Percentiles rank a stretch among this genome's conserved stretches.
These are phyloP conservation scores for Lacanobia wlatinum DNA, from an alignment of 2,888 invertebrate genomes.

Conservation along the genomic window DNA sequence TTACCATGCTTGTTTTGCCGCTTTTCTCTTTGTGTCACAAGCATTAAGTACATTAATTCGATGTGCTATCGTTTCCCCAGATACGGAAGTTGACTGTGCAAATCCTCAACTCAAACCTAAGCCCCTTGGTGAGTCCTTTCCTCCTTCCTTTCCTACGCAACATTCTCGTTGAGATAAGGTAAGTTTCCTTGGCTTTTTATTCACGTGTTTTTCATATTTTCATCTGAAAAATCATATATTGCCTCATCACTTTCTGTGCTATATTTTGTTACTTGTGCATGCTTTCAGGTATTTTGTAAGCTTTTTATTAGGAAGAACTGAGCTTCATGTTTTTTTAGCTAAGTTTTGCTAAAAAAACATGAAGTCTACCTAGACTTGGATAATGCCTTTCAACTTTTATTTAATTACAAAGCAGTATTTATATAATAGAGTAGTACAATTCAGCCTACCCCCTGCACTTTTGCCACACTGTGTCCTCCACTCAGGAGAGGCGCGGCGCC, in stretches of 20 bases:
- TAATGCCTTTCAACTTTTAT: too few species aligned
- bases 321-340: too few species aligned
- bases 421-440: background rate
- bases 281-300: too few species aligned
- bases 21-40: background rate
- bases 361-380: too few species aligned
- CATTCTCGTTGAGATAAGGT: slow-evolving; percentile 15
- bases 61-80: slow-evolving; percentile 68
- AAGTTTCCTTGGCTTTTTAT: slow-evolving; percentile 9
- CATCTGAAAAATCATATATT: background rate
- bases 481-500: slow-evolving; percentile 55
- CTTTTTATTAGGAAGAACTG: too few species aligned
- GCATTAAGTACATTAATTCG: background rate
- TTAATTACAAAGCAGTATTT: background rate
- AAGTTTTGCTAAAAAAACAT: too few species aligned
- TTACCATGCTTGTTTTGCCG: background rate
- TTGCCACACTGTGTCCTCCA: slow-evolving; percentile 64
- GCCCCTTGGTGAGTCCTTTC: slow-evolving; percentile 84
- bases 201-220: background rate
- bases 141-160: slow-evolving; percentile 55
- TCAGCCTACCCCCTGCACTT: slow-evolving; percentile 61
- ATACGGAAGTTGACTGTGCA: slow-evolving; percentile 74
- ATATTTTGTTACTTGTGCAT: too few species aligned
- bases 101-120: slow-evolving; percentile 69
- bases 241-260: background rate